Evolutionary conservation across 2,113 vertebrate species (phyloP), one percentile per base, ranked within the genome.

Genomic region (Coreoperca whiteheadi): DNA sequence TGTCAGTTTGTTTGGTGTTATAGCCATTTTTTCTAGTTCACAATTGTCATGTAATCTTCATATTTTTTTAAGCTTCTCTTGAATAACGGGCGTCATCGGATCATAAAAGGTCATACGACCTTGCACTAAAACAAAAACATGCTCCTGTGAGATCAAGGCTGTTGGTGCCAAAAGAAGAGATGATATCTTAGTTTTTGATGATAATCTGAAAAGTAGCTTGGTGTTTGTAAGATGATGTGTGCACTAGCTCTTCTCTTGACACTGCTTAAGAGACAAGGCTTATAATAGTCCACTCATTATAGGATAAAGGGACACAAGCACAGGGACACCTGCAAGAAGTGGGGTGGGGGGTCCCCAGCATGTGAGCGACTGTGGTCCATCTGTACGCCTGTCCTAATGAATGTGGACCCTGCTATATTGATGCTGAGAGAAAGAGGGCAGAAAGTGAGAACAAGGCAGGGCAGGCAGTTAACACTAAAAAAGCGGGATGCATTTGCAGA

Each of bases 231-330:
- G 77, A 87, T 79, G 85, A 89, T 87, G 83, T 77, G 79, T 72
- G 79, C 50, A 57, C 72, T 65, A 54, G 79, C 46, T 61, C 84
- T 50, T 76, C 84, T 80, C 87, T 60, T 76, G 74, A 89, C 72
- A 54, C 86, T 84, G 74, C 82, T 90, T 89, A 93, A 93, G 91
- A 93, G 90, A 92, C 91, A 71, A 39, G 74, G 82, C 86, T 87
- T 92, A 90, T 93, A 93, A 94, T 92, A 94, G 90, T 84, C 77
- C 91, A 63, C 87, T 93, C 89, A 89, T 94, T 93, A 94, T 90
- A 76, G 93, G 92, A 94, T 93, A 89, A 94, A 91, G 87, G 74
- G 83, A 81, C 86, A 88, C 87, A 48, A 87, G 83, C 79, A 39
- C 79, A 74, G 53, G 67, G 70, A 92, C 91, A 90, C 91, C 91